Percentiles rank a stretch among this genome's conserved stretches.
Evolutionary conservation across 2,888 invertebrate genomes (phyloP).

Genomic region (Prenolepis imparis): DNA sequence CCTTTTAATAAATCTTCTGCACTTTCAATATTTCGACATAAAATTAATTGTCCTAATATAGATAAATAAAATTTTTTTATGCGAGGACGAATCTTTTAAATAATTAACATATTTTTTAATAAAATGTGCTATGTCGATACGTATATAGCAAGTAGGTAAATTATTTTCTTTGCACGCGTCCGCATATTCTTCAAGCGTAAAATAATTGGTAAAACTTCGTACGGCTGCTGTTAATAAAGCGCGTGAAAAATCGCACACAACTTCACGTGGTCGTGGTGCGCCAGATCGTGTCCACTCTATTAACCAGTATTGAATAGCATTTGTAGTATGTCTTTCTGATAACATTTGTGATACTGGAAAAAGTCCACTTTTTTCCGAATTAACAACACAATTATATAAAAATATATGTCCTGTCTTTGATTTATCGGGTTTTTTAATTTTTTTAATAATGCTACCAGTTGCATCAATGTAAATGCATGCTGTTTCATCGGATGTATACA

Average conservation of each 20-base stretch:
- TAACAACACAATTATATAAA: conserved; percentile 5
- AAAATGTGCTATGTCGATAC: conserved; percentile 2
- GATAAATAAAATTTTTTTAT: conserved; percentile 22
- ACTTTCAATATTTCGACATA: not conserved
- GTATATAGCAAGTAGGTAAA: not conserved
- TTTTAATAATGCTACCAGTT: conserved; percentile 15
- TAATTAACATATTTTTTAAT: not conserved
- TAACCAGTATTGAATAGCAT: conserved; percentile 14
- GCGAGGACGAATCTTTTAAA: not conserved
- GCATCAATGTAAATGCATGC: conserved; percentile 16
- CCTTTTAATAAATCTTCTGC: not conserved
- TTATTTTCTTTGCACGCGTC: conserved; percentile 1
- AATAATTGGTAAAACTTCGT: not conserved
- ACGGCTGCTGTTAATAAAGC: conserved; percentile 15
- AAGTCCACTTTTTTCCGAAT: conserved; percentile 10
- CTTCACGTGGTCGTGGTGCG: conserved; percentile 9
- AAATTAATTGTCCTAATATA: not conserved
- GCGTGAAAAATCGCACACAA: not conserved
- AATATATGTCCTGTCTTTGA: conserved; percentile 4
- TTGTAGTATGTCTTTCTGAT: conserved; percentile 6
- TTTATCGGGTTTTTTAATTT: not conserved
- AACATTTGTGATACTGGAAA: conserved; percentile 13
- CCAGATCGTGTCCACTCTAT: not conserved
- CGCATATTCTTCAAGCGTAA: not conserved
- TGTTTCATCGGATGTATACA: not conserved